phyloP scores from a whole-genome alignment of 1,140 invertebrate genomes.

The Eriocheir sinensis region DNA sequence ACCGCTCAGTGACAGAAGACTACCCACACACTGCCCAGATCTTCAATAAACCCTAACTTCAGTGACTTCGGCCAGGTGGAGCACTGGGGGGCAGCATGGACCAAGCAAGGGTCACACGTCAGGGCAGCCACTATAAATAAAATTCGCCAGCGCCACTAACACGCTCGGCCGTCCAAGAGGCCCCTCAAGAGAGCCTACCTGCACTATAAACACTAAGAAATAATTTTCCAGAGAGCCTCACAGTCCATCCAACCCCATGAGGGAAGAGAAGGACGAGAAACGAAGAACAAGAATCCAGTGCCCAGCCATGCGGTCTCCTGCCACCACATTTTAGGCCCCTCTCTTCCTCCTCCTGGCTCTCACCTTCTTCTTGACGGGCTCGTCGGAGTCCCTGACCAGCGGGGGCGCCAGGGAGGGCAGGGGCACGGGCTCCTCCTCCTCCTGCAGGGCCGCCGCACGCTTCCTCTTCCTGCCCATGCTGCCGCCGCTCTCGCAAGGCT shows the following conservation, averaged over 20 bases:
- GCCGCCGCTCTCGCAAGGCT: not conserved
- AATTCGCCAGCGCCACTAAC: no score
- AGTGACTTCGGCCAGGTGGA: no score
- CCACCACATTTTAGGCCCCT: not conserved
- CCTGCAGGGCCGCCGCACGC: not conserved
- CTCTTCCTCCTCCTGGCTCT: not conserved
- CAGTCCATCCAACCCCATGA: not conserved
- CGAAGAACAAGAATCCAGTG: not conserved
- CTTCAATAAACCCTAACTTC: no score
- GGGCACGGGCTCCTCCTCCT: not conserved
- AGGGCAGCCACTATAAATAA: no score
- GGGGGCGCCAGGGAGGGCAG: slow-evolving; percentile 16
- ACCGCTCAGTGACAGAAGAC: no score
- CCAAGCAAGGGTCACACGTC: no score
- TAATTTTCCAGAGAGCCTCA: not conserved
- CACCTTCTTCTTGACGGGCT: slow-evolving; percentile 58
- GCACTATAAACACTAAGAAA: not conserved
- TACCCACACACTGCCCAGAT: no score
- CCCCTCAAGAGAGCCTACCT: not conserved
- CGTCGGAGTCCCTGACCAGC: slow-evolving; percentile 40
- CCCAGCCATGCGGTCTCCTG: not conserved
- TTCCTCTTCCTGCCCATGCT: slow-evolving; percentile 39
- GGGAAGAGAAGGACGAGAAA: not conserved
- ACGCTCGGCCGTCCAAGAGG: no score
- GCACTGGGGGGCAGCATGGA: no score